These are phyloP conservation scores for Folsomia manolachei DNA, from an alignment of 2,888 invertebrate species.

Conservation along the genomic window DNA sequence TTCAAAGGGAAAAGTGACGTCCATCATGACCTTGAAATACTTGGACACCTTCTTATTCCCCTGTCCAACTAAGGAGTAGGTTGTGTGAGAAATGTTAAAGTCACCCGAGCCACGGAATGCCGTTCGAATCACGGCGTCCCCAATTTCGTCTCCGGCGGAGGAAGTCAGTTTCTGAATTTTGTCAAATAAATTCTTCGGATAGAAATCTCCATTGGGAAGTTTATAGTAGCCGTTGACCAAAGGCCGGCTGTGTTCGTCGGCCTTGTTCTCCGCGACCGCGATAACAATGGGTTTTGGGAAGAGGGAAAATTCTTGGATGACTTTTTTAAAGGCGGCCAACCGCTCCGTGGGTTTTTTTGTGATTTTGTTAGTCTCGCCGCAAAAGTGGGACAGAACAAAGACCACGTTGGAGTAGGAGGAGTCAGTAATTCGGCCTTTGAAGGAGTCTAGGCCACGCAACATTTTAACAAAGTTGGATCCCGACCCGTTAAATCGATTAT, in stretches of 20 bases:
- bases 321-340: constrained; percentile 14
- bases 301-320: constrained; percentile 27
- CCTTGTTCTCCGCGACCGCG: constrained; percentile 38
- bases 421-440: constrained; percentile 27
- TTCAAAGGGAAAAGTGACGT: constrained; percentile 19
- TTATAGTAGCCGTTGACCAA: constrained; percentile 32
- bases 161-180: constrained; percentile 23
- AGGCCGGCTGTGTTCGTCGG: constrained; percentile 12
- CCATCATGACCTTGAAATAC: no score
- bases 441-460: constrained; percentile 26
- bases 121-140: constrained; percentile 32
- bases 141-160: constrained; percentile 28
- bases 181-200: constrained; percentile 37
- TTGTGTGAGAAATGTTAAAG: constrained; percentile 20
- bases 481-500: constrained; percentile 30
- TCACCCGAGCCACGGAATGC: constrained; percentile 32
- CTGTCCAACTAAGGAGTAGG: constrained; percentile 2
- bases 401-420: constrained; percentile 24
- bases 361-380: constrained; percentile 21
- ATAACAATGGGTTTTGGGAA: constrained; percentile 36
- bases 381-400: constrained; percentile 27
- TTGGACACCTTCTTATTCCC: constrained; percentile 24
- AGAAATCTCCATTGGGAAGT: constrained; percentile 37
- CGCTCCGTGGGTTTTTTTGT: constrained; percentile 20
- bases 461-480: constrained; percentile 33